These are phyloP conservation scores for Trematocara stigmaticum DNA, from an alignment of 2,113 vertebrate genomes.

Conservation along the genomic window DNA sequence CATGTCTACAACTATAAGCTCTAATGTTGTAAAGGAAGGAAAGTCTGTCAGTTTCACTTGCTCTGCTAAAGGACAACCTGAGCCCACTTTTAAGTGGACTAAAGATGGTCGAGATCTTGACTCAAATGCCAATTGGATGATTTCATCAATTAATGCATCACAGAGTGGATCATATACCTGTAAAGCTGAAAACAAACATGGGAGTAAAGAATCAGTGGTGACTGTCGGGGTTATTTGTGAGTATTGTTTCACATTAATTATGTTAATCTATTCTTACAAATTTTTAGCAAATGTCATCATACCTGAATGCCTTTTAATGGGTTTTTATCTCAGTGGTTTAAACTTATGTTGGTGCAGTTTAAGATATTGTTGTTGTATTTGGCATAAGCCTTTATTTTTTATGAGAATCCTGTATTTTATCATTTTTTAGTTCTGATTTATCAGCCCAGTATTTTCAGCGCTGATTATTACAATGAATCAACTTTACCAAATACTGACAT, in stretches of 20 bases:
- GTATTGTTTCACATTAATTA: not conserved
- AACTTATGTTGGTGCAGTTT: not conserved
- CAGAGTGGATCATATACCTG: slow-evolving; percentile 41
- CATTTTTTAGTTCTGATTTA: not conserved
- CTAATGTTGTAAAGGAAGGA: not conserved
- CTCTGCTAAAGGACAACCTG: slow-evolving; percentile 23
- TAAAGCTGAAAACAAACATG: slow-evolving; percentile 2
- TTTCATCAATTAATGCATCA: not conserved
- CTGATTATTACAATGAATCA: not conserved
- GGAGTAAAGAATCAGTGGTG: fast-evolving
- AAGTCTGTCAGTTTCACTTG: slow-evolving; percentile 25
- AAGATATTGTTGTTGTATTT: not conserved
- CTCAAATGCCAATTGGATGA: fast-evolving
- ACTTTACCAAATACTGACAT: not conserved
- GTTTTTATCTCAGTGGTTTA: not conserved
- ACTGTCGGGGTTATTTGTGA: slow-evolving; percentile 32
- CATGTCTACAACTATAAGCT: fast-evolving
- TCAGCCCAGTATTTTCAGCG: not conserved
- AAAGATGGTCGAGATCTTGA: fast-evolving
- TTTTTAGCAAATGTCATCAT: not conserved
- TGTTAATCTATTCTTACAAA: not conserved
- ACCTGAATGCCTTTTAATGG: not conserved
- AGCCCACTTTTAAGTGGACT: slow-evolving; percentile 17
- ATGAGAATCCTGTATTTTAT: not conserved
- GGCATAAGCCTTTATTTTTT: not conserved